phyloP scores from a whole-genome alignment of 2,888 invertebrate species.

The Diarsia mendica region DNA sequence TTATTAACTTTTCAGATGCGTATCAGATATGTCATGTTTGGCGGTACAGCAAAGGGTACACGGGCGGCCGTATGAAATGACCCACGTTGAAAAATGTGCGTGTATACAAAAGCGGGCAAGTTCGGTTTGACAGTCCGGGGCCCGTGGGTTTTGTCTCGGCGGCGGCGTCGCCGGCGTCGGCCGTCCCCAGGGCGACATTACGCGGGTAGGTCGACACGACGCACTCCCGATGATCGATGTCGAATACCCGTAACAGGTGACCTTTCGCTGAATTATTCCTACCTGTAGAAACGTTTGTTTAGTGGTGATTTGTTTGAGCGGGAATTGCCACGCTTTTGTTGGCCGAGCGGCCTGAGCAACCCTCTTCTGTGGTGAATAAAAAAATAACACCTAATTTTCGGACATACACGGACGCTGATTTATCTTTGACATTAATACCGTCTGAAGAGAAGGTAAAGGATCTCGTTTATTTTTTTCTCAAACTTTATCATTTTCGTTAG shows the following conservation, averaged over 20 bases:
- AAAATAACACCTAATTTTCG: conserved; percentile 71
- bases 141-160: conserved; percentile 84
- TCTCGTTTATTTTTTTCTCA: conserved; percentile 65
- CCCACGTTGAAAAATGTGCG: conserved; percentile 79
- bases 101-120: conserved; percentile 78
- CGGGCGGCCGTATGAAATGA: conserved; percentile 71
- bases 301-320: conserved; percentile 88
- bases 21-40: conserved; percentile 74
- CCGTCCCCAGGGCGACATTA: conserved; percentile 87
- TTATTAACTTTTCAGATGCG: conserved; percentile 84
- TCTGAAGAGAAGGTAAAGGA: conserved; percentile 68
- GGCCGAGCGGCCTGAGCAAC: conserved; percentile 69
- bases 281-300: conserved; percentile 89
- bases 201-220: conserved; percentile 85
- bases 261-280: conserved; percentile 89
- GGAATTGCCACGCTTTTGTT: conserved; percentile 82
- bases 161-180: conserved; percentile 78
- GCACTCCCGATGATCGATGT: conserved; percentile 90
- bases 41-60: conserved; percentile 66
- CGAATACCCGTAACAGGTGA: conserved; percentile 89
- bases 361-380: conserved; percentile 76
- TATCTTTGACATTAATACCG: conserved; percentile 72
- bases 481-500: conserved; percentile 61
- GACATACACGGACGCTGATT: conserved; percentile 69
- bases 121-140: conserved; percentile 81